Evolutionary conservation across 2,797 vertebrate species (phyloP).

Genomic region (Scolopax bukidnonensis): DNA sequence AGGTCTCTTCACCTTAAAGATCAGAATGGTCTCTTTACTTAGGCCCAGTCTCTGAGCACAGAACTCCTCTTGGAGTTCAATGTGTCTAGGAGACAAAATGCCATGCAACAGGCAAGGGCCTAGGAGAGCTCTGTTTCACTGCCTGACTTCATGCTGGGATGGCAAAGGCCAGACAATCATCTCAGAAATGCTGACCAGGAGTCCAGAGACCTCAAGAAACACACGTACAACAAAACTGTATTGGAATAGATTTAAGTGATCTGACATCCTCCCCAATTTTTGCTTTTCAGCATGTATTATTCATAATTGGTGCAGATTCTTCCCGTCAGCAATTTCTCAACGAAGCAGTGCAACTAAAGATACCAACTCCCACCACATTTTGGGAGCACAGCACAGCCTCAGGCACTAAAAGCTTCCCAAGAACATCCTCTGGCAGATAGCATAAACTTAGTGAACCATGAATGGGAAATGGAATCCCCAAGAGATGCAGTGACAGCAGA

Average conservation of each 20-base stretch:
- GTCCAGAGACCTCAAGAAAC: background rate
- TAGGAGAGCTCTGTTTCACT: background rate
- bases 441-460: background rate
- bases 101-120: background rate
- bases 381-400: background rate
- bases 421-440: background rate
- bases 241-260: background rate
- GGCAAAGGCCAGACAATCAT: background rate
- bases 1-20: background rate
- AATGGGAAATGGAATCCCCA: background rate
- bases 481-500: background rate
- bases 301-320: background rate
- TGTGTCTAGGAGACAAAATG: background rate
- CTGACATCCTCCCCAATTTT: background rate
- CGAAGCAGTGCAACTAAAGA: background rate
- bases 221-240: background rate
- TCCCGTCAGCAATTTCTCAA: slow-evolving; percentile 2
- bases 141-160: background rate
- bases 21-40: background rate
- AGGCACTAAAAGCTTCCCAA: background rate
- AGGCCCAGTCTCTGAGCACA: background rate
- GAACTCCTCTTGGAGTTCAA: background rate
- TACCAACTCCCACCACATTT: background rate
- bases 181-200: background rate
- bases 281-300: background rate